phyloP scores from a whole-genome alignment of 2,888 invertebrate genomes.

The Sinohyriopsis cumingii region DNA sequence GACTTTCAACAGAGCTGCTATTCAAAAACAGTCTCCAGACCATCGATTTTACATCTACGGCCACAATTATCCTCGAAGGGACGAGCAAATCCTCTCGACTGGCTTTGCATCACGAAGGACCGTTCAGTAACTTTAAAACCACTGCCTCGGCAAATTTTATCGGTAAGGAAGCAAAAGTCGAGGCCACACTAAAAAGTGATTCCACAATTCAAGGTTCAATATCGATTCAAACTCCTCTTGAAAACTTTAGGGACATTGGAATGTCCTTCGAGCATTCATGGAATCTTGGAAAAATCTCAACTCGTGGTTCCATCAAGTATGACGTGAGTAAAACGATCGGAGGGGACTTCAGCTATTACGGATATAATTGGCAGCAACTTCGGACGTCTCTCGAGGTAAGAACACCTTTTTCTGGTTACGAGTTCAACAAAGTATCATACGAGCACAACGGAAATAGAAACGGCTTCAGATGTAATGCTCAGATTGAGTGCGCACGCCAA shows the following conservation, averaged over 20 bases:
- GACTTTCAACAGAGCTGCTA: constrained; percentile 10
- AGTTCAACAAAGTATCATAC: constrained; percentile 36
- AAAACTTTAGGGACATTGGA: constrained; percentile 27
- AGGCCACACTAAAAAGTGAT: constrained; percentile 24
- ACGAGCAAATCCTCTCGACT: constrained; percentile 20
- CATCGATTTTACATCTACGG: constrained; percentile 11
- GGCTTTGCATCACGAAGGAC: constrained; percentile 32
- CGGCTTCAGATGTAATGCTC: constrained; percentile 44
- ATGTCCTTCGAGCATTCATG: constrained; percentile 34
- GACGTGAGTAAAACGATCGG: constrained; percentile 22
- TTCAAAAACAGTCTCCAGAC: constrained; percentile 13
- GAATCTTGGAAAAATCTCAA: constrained; percentile 21
- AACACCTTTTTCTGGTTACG: constrained; percentile 50
- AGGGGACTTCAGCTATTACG: constrained; percentile 18
- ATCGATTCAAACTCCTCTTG: constrained; percentile 38
- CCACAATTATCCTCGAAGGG: constrained; percentile 9
- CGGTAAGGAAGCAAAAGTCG: constrained; percentile 14
- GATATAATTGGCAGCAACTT: not conserved
- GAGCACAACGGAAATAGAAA: constrained; percentile 40
- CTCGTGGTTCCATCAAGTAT: constrained; percentile 29
- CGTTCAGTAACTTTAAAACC: constrained; percentile 27
- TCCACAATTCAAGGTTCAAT: constrained; percentile 36
- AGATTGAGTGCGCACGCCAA: constrained; percentile 18
- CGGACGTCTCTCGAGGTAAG: constrained; percentile 26
- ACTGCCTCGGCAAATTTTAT: constrained; percentile 8